Conservation (phyloP, 53 echinoderm and acorn worm genomes). For the Arbacia lixula region DNA sequence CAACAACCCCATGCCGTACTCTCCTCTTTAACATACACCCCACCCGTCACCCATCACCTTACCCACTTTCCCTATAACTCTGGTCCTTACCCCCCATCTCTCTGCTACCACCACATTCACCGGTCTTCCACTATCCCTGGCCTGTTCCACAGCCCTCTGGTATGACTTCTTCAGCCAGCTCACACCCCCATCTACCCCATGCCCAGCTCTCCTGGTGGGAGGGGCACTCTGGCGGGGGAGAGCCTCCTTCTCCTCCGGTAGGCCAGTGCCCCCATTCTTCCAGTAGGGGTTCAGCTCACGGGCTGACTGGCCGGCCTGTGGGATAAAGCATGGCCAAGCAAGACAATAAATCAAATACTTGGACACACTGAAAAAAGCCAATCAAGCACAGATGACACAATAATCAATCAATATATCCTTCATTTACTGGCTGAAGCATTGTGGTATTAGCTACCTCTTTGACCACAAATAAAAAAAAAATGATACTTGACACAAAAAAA, state of each 20-base stretch:
- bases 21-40: too few species aligned
- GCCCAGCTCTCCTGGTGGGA: slow-evolving; percentile 32
- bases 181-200: slow-evolving; percentile 76
- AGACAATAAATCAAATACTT: too few species aligned
- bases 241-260: slow-evolving; percentile 72
- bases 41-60: too few species aligned
- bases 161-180: slow-evolving; percentile 86
- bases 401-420: too few species aligned
- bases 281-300: slow-evolving; percentile 96
- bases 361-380: too few species aligned
- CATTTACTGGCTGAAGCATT: too few species aligned
- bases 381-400: too few species aligned
- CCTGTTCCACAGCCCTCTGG: slow-evolving; percentile 77
- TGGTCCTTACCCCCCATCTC: slow-evolving; percentile 89
- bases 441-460: too few species aligned
- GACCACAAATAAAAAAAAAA: too few species aligned
- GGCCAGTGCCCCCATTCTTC: slow-evolving; percentile 94
- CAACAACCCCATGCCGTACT: slow-evolving; percentile 69
- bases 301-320: slow-evolving; percentile 73
- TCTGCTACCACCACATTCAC: slow-evolving; percentile 80
- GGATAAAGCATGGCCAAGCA: neutral
- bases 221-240: neutral
- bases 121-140: slow-evolving; percentile 71
- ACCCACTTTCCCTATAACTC: too few species aligned
- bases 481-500: too few species aligned